Evolutionary conservation across 2,797 vertebrate species (phyloP).

Genomic region (Xenentodon cancila): DNA sequence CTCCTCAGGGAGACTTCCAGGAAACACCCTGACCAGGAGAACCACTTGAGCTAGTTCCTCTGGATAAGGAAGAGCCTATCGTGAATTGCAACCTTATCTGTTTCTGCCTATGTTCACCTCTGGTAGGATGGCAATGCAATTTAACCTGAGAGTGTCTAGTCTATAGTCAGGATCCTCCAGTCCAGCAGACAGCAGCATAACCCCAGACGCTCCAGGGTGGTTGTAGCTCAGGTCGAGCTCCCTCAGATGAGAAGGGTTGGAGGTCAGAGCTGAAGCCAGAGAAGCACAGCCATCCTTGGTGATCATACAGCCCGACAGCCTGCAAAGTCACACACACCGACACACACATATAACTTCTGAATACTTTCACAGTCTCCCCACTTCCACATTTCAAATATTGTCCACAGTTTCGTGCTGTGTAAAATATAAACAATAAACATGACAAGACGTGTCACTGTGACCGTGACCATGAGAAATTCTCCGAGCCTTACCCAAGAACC

Average conservation of each 20-base stretch:
- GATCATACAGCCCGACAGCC: conserved; percentile 14
- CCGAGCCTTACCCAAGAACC: not conserved
- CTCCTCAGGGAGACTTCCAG: not conserved
- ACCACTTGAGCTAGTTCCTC: not conserved
- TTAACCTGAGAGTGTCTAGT: conserved; percentile 23
- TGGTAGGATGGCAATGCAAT: not conserved
- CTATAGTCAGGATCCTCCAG: conserved; percentile 4
- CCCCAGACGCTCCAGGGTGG: conserved; percentile 10
- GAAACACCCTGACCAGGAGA: no score
- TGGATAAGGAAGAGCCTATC: no score
- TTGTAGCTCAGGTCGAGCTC: conserved; percentile 28
- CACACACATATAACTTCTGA: not conserved
- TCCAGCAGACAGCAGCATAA: not conserved
- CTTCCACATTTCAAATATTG: not conserved
- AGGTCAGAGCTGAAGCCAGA: conserved; percentile 18
- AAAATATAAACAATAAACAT: no score
- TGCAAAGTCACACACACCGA: conserved; percentile 5
- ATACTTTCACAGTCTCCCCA: not conserved
- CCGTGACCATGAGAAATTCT: no score
- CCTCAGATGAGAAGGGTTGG: conserved; percentile 14
- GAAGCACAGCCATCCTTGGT: conserved; percentile 5
- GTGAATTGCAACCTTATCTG: not conserved
- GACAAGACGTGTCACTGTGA: no score
- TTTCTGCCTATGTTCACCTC: not conserved
- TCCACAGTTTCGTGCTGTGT: no score